Evolutionary conservation across 2,113 vertebrate genomes (phyloP), one percentile per base, ranked within the genome.

Genomic region (Silurus glanis): DNA sequence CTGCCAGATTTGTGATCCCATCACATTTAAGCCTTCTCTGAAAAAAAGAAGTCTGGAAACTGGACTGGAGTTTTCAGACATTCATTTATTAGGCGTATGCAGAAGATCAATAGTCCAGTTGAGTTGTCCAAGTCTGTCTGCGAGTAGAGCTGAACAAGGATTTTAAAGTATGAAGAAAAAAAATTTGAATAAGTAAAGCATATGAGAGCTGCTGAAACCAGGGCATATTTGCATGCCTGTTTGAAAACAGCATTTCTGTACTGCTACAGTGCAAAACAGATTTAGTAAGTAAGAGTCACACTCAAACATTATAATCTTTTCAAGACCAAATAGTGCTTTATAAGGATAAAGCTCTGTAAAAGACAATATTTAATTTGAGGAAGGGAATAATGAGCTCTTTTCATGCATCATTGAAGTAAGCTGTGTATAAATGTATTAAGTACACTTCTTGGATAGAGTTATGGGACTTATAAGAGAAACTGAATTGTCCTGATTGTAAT

Each of bases 381-480:
- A 84, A 59, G 13, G 12, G 9, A 72, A n/a, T 81, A 61, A 75
- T 62, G 37, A 82, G 67, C 56, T 62, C 14, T 55, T 6, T n/a
- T 66, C 66, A 83, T 59, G 58, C 58, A 67, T 56, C 47, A 19
- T 6, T 80, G 49, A 85, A 69, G 25, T 79, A 53, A 67, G 61
- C 75, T 67, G 9, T 79, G 75, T 79, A 69, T 28, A 75, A 76
- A 61, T 75, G 45, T 62, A 64, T 61, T 49, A n/a, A 59, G 21
- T 74, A 84, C 45, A 84, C 47, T 76, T 76, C 45, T 8, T 78
- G 47, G 47, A 12, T 85, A 19, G 16, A n/a, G 23, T 64, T 78
- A 13, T 66, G 58, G 14, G 55, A 80, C 58, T 79, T 45, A 80
- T 45, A 81, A 25, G 37, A 81, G 56, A 51, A 72, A 64, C 45